Evolutionary conservation across 2,888 invertebrate genomes (phyloP).

Genomic region (Chelonus formosanus): DNA sequence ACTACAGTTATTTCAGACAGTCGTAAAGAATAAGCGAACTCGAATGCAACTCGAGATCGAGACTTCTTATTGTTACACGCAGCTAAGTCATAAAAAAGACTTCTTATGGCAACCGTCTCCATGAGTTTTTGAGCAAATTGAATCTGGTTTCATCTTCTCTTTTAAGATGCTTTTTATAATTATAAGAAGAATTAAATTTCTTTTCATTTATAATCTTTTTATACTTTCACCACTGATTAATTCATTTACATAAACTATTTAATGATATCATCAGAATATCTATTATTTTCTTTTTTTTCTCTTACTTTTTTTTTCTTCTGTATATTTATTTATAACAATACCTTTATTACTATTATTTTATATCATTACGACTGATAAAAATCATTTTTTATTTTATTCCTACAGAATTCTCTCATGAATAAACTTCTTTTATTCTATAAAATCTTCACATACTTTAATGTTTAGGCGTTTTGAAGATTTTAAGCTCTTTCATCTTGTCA

Average conservation of each 20-base stretch:
- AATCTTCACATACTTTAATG: neutral
- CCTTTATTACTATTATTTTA: no score
- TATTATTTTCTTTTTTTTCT: no score
- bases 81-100: conserved; percentile 34
- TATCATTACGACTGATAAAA: no score
- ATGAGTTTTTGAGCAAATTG: conserved; percentile 27
- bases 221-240: no score
- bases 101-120: conserved; percentile 29
- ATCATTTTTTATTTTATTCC: neutral
- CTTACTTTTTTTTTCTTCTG: no score
- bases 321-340: no score
- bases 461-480: neutral
- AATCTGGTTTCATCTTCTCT: conserved; percentile 20
- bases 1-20: conserved; percentile 29
- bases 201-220: no score
- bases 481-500: conserved; percentile 13
- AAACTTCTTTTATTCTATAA: no score
- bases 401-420: no score
- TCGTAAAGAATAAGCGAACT: conserved; percentile 31
- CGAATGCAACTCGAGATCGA: conserved; percentile 22
- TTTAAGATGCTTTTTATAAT: conserved; percentile 7
- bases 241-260: no score
- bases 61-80: conserved; percentile 31
- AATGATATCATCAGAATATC: no score
- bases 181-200: neutral